Evolutionary conservation across 2,797 vertebrate genomes (phyloP).

Genomic region (Brachymystax lenok): DNA sequence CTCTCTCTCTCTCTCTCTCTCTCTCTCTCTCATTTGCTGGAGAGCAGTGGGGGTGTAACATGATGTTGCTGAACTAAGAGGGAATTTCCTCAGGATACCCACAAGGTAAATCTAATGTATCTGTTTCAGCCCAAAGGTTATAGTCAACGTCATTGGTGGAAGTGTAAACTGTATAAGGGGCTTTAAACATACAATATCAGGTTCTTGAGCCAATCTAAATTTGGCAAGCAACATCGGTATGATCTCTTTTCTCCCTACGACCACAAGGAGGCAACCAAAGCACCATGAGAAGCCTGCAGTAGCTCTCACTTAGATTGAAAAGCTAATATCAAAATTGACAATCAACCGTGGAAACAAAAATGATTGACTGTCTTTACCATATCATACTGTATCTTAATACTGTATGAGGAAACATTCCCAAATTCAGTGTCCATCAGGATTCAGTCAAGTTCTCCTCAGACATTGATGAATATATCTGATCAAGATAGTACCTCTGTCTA

Average conservation of each 20-base stretch:
- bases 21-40: slow-evolving; percentile 4
- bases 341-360: no score
- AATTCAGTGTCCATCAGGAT: neutral
- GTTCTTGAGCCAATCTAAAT: neutral
- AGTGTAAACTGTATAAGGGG: neutral
- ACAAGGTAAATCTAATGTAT: neutral
- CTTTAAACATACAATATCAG: neutral
- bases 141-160: neutral
- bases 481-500: neutral
- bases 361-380: no score
- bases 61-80: neutral
- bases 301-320: neutral
- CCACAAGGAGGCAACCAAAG: neutral
- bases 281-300: neutral
- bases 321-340: no score
- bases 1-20: no score
- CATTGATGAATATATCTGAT: no score
- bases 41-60: neutral
- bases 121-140: neutral
- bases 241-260: neutral
- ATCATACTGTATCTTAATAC: no score
- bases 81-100: slow-evolving; percentile 1
- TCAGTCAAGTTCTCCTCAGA: no score
- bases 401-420: no score
- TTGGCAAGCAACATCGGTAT: neutral